Conservation (phyloP, 2,797 vertebrate genomes). For the Tauraco hartlaubi region DNA sequence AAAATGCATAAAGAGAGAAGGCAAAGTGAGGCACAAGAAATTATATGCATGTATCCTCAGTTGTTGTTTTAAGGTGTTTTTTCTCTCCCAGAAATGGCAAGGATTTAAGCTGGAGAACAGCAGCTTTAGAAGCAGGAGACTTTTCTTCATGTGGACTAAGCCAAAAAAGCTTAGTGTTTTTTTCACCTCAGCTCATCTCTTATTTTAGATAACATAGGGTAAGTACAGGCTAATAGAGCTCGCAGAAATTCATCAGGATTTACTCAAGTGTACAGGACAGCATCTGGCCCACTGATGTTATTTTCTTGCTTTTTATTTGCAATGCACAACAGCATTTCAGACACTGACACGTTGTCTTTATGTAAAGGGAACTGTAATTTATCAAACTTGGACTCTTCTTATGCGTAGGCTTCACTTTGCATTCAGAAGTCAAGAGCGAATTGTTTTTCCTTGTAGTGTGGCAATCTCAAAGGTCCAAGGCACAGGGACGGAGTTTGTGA, state of each 20-base stretch:
- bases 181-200: background rate
- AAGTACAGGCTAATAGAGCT: background rate
- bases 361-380: slow-evolving; percentile 5
- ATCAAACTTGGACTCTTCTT: background rate
- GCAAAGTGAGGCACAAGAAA: background rate
- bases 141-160: background rate
- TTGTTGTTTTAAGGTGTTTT: background rate
- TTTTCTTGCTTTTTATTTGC: background rate
- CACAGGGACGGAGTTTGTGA: background rate
- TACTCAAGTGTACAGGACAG: background rate
- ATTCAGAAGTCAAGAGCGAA: background rate
- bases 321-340: background rate
- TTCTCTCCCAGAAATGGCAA: background rate
- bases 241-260: background rate
- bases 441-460: background rate
- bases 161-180: background rate
- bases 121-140: background rate
- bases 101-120: background rate
- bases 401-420: slow-evolving; percentile 4
- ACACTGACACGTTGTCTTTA: fast-evolving
- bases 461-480: slow-evolving; percentile 1
- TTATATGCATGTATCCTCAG: background rate
- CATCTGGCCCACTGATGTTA: background rate
- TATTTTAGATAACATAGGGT: background rate
- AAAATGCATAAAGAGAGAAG: background rate